Evolutionary conservation across 1,140 invertebrate genomes (phyloP), one percentile per base, ranked within the genome.

Genomic region (Drosophila athabasca): DNA sequence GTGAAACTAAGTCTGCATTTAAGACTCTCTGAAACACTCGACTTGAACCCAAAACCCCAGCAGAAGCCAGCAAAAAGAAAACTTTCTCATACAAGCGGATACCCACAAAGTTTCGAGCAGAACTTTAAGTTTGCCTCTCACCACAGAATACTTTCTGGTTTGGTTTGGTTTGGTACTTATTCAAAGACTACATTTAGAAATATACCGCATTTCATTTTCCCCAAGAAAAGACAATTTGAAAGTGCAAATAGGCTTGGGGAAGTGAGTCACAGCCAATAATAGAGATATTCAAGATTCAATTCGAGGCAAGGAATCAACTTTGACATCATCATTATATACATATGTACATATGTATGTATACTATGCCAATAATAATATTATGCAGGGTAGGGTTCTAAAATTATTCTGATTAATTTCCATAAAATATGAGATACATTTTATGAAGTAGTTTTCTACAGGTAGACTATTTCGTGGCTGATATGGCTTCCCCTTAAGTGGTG

Each of bases 101-200:
- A 66, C 46, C 39, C 39, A n/a, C 62, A 68, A 68, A 68, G 65
- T 68, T 68, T 19, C 7, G 11, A 26, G 17, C 29, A 53, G n/a
- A 54, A 2, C 48, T 53, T 54, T 19, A 29, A 67, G 62, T 66
- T 15, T 51, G n/a, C 29, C 45, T 15, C 41, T 29, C 65, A 35
- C 6, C 29, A 45, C 29, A 39, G 48, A 67, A 48, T 46, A 22
- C 22, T 46, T 41, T 2, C 11, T 13, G 24, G 52, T 24, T 31
- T 19, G 17, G 17, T 19, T 19, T 19, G 17, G 17, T 19, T 19
- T 19, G 17, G 17, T 19, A 19, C 45, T 39, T 50, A n/a, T 54
- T 68, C 19, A 13, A 69, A 35, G 9, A 35, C 31, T 35, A 4
- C 3, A 35, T 35, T 35, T 35, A 35, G 3, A 11, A 35, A 35